phyloP scores from a whole-genome alignment of 2,888 invertebrate species.

The Pyrgus malvae region DNA sequence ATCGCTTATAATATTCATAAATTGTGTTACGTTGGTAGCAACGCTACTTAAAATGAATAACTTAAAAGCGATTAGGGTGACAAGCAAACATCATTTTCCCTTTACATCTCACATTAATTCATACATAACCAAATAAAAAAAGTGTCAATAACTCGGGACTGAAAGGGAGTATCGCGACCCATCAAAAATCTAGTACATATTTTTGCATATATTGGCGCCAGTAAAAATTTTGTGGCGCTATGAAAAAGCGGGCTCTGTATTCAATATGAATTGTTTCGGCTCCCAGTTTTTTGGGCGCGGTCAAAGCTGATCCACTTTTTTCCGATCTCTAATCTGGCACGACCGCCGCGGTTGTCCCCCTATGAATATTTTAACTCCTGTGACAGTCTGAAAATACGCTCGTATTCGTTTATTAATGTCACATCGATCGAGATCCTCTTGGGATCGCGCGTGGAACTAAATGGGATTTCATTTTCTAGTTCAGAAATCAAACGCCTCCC shows the following conservation, averaged over 20 bases:
- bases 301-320: slow-evolving; percentile 54
- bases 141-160: background rate
- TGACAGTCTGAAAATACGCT: slow-evolving; percentile 64
- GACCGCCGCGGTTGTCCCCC: slow-evolving; percentile 58
- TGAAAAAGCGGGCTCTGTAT: slow-evolving; percentile 17
- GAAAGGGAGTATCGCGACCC: background rate
- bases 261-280: slow-evolving; percentile 56
- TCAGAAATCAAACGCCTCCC: slow-evolving; percentile 70
- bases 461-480: slow-evolving; percentile 78
- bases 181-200: slow-evolving; percentile 12
- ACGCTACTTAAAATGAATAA: too few relatives aligned
- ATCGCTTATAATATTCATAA: too few relatives aligned
- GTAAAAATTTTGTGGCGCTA: background rate
- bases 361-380: slow-evolving; percentile 73
- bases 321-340: slow-evolving; percentile 61
- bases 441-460: slow-evolving; percentile 58
- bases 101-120: background rate
- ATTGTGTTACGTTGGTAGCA: too few relatives aligned
- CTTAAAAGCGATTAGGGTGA: too few relatives aligned
- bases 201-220: slow-evolving; percentile 12
- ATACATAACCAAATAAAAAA: background rate
- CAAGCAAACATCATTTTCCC: too few relatives aligned
- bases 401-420: slow-evolving; percentile 70
- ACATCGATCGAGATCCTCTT: slow-evolving; percentile 55
- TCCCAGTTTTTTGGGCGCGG: slow-evolving; percentile 33